Conservation (phyloP, 2,888 invertebrate species). For the Balanococcus diminutus region DNA sequence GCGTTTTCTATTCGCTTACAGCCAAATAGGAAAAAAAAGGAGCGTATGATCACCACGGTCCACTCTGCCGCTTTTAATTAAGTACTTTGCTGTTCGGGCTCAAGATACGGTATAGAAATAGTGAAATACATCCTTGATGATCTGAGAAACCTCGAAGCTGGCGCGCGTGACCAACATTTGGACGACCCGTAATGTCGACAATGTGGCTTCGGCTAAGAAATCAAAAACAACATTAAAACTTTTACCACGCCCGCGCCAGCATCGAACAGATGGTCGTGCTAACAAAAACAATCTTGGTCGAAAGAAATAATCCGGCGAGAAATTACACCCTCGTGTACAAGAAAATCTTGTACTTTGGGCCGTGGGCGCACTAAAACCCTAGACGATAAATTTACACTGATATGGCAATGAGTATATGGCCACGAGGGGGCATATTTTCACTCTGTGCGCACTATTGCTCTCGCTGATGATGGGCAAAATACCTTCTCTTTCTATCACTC, state of each 20-base stretch:
- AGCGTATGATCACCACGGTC: too few species aligned
- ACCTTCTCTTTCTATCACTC: not conserved
- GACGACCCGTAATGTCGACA: not conserved
- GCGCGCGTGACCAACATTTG: not conserved
- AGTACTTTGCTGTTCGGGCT: too few species aligned
- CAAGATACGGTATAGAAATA: too few species aligned
- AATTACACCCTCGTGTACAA: not conserved
- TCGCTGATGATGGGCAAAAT: not conserved
- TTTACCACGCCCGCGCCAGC: not conserved
- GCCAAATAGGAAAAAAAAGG: too few species aligned
- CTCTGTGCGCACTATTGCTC: not conserved
- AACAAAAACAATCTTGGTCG: constrained; percentile 11
- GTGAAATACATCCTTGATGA: not conserved
- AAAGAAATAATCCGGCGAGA: not conserved
- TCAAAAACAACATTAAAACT: not conserved
- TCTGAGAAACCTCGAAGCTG: not conserved
- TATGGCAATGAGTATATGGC: too few species aligned
- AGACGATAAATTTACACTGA: not conserved
- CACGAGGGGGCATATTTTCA: too few species aligned
- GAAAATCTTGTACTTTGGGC: not conserved
- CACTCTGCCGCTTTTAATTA: not conserved
- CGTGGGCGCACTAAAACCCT: not conserved
- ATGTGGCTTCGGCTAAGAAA: not conserved
- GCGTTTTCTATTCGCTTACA: not conserved
- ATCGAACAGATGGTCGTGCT: not conserved